A percentile compares a stretch with the other conserved stretches of the same genome.
These are phyloP conservation scores for Choloepus hoffmanni DNA, from an alignment of 2,113 vertebrate genomes.

Conservation along the genomic window DNA sequence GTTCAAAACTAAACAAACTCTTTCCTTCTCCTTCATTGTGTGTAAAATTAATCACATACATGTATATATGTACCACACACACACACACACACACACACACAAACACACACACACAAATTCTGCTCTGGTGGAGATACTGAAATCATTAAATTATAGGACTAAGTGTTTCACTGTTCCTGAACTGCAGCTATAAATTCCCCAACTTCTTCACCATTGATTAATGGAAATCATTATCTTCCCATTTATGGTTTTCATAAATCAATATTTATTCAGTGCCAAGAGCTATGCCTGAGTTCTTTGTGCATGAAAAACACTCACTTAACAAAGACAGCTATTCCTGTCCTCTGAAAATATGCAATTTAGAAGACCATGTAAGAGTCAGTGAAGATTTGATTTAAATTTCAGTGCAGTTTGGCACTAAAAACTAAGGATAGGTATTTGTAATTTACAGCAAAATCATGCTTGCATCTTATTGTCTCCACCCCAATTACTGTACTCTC, in stretches of 20 bases:
- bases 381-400: constrained; percentile 29
- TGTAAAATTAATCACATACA: neutral
- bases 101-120: neutral
- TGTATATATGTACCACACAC: neutral
- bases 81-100: neutral
- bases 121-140: neutral
- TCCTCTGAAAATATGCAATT: constrained; percentile 35
- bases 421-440: neutral
- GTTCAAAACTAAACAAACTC: neutral
- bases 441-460: neutral
- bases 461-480: neutral
- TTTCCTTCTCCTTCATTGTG: accelerated
- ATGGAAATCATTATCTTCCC: constrained; percentile 63
- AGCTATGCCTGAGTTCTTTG: neutral
- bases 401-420: constrained; percentile 17
- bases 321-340: neutral
- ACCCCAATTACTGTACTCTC: neutral
- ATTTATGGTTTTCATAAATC: constrained; percentile 63
- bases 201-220: constrained; percentile 45
- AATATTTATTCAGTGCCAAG: constrained; percentile 61
- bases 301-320: constrained; percentile 30
- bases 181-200: constrained; percentile 18
- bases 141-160: neutral
- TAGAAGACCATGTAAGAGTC: neutral
- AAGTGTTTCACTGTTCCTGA: neutral